Percentiles rank a stretch among this genome's conserved stretches.
Conservation (phyloP, 2,797 vertebrate genomes). For the Lutjanus argentimaculatus region DNA sequence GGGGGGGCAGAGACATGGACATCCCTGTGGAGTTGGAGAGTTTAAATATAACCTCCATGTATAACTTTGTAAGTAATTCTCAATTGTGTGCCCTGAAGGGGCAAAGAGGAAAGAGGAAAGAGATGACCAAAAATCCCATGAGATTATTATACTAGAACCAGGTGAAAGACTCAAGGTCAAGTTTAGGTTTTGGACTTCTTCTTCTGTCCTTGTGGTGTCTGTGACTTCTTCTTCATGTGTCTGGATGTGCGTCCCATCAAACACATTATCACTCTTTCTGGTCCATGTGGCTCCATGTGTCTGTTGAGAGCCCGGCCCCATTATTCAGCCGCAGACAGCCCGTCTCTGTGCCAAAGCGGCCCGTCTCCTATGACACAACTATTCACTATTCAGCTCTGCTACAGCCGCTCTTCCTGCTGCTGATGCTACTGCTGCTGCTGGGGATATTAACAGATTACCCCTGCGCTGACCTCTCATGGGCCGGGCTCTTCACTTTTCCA, state of each 20-base stretch:
- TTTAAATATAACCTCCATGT: too few relatives aligned
- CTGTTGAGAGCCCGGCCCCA: slow-evolving; percentile 17
- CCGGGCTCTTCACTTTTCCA: slow-evolving; percentile 37
- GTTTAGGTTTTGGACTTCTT: neutral
- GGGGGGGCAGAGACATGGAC: too few relatives aligned
- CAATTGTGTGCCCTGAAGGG: too few relatives aligned
- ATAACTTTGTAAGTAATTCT: neutral
- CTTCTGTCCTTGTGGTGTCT: neutral
- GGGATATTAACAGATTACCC: slow-evolving; percentile 66
- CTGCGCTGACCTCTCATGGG: slow-evolving; percentile 53
- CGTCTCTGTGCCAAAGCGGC: slow-evolving; percentile 40
- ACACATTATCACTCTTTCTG: slow-evolving; percentile 9
- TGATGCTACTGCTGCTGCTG: slow-evolving; percentile 19
- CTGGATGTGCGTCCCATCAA: slow-evolving; percentile 15
- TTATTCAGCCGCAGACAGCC: slow-evolving; percentile 37
- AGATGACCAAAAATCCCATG: neutral
- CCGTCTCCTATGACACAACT: slow-evolving; percentile 44
- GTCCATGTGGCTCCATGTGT: slow-evolving; percentile 36
- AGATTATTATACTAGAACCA: neutral
- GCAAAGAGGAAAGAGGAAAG: too few relatives aligned
- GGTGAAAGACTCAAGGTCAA: neutral
- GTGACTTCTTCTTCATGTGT: neutral
- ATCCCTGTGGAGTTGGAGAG: too few relatives aligned
- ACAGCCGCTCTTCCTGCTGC: slow-evolving; percentile 38
- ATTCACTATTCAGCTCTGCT: slow-evolving; percentile 47